Conservation (phyloP, 2,113 vertebrate species). For the Xenopus tropicalis region DNA sequence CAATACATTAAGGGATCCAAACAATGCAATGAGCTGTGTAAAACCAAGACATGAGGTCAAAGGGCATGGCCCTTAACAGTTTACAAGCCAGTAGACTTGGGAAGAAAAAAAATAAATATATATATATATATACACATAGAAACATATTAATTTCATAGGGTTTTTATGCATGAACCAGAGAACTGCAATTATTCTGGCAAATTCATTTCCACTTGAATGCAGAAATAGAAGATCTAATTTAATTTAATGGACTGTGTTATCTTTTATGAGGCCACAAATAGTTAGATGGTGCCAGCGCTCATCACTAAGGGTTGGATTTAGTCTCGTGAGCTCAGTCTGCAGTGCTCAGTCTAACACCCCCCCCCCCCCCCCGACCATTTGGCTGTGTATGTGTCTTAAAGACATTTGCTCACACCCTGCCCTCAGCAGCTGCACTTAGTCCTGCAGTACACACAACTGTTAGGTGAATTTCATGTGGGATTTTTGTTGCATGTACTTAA, state of each 20-base stretch:
- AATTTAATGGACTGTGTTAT: constrained; percentile 21
- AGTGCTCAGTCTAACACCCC: not conserved
- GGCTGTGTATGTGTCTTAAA: constrained; percentile 18
- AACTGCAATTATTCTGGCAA: too few relatives aligned
- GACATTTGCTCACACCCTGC: constrained; percentile 34
- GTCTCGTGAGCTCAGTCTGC: constrained; percentile 3
- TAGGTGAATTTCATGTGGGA: constrained; percentile 33
- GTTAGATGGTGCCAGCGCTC: constrained; percentile 5
- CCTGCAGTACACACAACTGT: constrained; percentile 30
- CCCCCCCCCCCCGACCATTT: constrained; percentile 22
- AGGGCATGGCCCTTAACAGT: too few relatives aligned
- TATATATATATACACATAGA: too few relatives aligned
- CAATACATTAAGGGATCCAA: too few relatives aligned
- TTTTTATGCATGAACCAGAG: too few relatives aligned
- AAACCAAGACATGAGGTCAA: too few relatives aligned
- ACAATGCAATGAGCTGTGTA: too few relatives aligned
- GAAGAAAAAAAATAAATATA: too few relatives aligned
- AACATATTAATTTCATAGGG: too few relatives aligned
- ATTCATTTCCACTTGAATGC: too few relatives aligned
- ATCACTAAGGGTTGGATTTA: constrained; percentile 25
- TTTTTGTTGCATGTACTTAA: constrained; percentile 30
- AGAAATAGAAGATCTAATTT: not conserved
- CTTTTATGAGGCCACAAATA: constrained; percentile 36
- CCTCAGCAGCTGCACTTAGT: constrained; percentile 34
- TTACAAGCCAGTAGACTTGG: too few relatives aligned